A percentile compares a stretch with the other conserved stretches of the same genome.
Conservation (phyloP, 2,797 vertebrate species). For the Catharus ustulatus region DNA sequence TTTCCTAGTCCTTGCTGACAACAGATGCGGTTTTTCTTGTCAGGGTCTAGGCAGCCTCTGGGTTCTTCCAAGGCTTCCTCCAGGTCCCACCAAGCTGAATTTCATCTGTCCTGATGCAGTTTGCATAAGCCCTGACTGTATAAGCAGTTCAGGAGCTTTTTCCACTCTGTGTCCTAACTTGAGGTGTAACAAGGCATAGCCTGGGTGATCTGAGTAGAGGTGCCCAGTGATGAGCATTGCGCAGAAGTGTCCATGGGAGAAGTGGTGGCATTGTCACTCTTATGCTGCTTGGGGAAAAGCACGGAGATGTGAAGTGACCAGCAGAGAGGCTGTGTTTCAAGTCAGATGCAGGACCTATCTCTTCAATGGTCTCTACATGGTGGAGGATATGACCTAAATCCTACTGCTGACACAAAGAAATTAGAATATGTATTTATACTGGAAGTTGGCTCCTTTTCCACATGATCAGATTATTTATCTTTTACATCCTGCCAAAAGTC, state of each 20-base stretch:
- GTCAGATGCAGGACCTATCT: background rate
- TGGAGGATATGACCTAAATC: slow-evolving; percentile 54
- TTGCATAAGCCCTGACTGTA: background rate
- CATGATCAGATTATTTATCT: slow-evolving; percentile 73
- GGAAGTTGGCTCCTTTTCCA: slow-evolving; percentile 73
- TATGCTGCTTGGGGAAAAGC: rapidly evolving
- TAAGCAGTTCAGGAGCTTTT: background rate
- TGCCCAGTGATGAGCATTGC: background rate
- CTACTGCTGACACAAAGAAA: slow-evolving; percentile 56
- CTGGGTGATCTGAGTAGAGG: background rate
- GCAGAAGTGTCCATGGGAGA: rapidly evolving
- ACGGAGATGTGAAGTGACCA: background rate
- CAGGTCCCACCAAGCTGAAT: background rate
- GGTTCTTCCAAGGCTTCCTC: background rate
- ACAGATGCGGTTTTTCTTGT: background rate
- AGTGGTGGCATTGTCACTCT: background rate
- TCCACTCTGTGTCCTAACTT: background rate
- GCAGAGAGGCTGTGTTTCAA: background rate
- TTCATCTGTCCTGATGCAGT: background rate
- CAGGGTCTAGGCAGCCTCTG: background rate
- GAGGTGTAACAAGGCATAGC: background rate
- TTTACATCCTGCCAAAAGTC: slow-evolving; percentile 66
- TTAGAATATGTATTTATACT: slow-evolving; percentile 60
- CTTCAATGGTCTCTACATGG: background rate
- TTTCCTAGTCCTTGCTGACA: background rate